phyloP scores from a whole-genome alignment of 2,888 invertebrate species.

The Bimastos eiseni region DNA sequence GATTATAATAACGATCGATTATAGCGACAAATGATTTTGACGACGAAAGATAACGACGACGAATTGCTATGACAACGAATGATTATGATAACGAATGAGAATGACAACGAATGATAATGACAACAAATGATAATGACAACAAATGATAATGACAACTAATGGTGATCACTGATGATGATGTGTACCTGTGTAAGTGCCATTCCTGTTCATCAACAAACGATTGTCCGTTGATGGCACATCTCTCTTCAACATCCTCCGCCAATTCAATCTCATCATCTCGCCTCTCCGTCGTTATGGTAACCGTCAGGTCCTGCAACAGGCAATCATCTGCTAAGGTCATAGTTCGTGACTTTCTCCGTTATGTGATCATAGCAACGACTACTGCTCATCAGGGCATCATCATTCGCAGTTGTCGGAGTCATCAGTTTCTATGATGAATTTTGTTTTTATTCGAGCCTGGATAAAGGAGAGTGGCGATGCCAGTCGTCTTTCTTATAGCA shows the following conservation, averaged over 20 bases:
- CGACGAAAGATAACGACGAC: too few species aligned
- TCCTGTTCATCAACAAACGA: conserved; percentile 58
- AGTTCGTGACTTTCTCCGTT: not conserved
- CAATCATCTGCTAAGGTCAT: not conserved
- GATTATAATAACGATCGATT: too few species aligned
- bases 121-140: not conserved
- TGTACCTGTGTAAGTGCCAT: conserved; percentile 53
- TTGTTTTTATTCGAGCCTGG: too few species aligned
- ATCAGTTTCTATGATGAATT: too few species aligned
- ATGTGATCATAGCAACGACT: too few species aligned
- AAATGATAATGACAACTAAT: not conserved
- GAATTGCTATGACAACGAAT: too few species aligned
- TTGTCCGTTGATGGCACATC: conserved; percentile 39
- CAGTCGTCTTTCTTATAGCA: too few species aligned
- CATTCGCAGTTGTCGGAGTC: too few species aligned
- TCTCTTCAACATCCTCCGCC: conserved; percentile 31
- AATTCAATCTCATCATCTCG: conserved; percentile 29
- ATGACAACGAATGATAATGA: not conserved
- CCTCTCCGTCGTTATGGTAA: conserved; percentile 33
- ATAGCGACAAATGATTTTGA: too few species aligned
- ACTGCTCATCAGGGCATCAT: too few species aligned
- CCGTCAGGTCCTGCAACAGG: conserved; percentile 38
- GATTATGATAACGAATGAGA: not conserved
- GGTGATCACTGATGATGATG: not conserved
- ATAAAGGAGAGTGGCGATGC: too few species aligned